These are phyloP conservation scores for Oreotrochilus melanogaster DNA, from an alignment of 2,113 vertebrate genomes.

Conservation along the genomic window DNA sequence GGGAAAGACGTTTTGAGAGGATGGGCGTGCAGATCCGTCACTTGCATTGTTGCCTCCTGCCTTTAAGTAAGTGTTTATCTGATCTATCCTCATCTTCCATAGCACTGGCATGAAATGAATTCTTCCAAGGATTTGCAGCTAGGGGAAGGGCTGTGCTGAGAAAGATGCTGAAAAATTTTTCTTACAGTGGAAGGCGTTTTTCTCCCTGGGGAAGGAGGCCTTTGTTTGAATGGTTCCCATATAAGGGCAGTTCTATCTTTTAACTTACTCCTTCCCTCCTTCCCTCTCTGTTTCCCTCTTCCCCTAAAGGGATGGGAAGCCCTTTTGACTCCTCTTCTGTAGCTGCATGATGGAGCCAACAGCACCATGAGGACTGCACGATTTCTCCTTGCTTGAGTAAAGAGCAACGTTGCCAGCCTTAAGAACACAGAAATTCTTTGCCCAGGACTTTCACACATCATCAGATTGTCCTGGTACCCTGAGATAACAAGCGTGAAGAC, in stretches of 20 bases:
- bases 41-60: not conserved
- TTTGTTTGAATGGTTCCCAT: conserved; percentile 30
- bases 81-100: fast-evolving
- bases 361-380: fast-evolving
- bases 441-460: fast-evolving
- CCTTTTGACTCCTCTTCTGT: not conserved
- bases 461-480: not conserved
- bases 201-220: not conserved
- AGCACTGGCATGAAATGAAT: not conserved
- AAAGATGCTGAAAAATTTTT: conserved; percentile 18
- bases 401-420: not conserved
- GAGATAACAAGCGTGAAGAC: not conserved
- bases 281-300: not conserved
- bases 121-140: not conserved
- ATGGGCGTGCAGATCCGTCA: fast-evolving
- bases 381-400: not conserved
- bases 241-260: conserved; percentile 23
- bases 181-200: not conserved
- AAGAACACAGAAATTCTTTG: not conserved
- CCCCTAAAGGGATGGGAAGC: not conserved
- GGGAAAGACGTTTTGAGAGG: fast-evolving
- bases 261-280: not conserved
- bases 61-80: fast-evolving
- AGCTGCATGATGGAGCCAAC: not conserved
- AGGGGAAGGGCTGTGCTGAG: not conserved